Evolutionary conservation across 2,797 vertebrate genomes (phyloP), one percentile per base, ranked within the genome.

Genomic region (Oreortyx pictus): DNA sequence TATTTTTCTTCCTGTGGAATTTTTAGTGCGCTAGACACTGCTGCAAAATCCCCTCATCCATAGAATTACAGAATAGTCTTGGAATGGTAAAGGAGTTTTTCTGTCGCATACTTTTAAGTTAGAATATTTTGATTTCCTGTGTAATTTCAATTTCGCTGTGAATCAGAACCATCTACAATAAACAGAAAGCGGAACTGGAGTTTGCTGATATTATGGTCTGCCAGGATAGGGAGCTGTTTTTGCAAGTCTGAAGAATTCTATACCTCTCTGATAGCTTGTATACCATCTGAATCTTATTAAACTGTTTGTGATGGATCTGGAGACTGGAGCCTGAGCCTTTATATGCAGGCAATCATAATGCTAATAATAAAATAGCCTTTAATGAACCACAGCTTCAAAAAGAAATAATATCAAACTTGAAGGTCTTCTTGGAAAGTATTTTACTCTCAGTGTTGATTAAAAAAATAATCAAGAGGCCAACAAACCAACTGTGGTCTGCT

Each of bases 101-200:
- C 89, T 89, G 66, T 93, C 3, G 0, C 82, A 86, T 88, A 88
- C 68, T 81, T 97, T 97, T 94, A 91, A 92, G 72, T 93, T 29
- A 86, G 86, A 92, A 81, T 97, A 95, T 97, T 97, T 97, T 90
- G 74, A 96, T 97, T 97, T 96, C 82, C 95, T 95, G 83, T 96
- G 92, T 95, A 96, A 97, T 97, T 97, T 97, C 95, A 95, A 96
- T 97, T 92, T 96, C 0, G 37, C 95, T 96, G 82, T 93, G 91
- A 96, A 97, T 95, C 90, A 96, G 95, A 96, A 96, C 76, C 90
- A 97, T 96, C 95, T 94, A 93, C 79, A 82, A 78, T 88, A 95
- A 97, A 96, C 84, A 96, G 95, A 97, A 97, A 88, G 66, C 29
- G 41, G 94, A 96, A 94, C 84, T 94, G 77, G 65, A 74, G 84